These are phyloP conservation scores for Drosophila neotestacea DNA, from an alignment of 2,888 invertebrate species.

Conservation along the genomic window DNA sequence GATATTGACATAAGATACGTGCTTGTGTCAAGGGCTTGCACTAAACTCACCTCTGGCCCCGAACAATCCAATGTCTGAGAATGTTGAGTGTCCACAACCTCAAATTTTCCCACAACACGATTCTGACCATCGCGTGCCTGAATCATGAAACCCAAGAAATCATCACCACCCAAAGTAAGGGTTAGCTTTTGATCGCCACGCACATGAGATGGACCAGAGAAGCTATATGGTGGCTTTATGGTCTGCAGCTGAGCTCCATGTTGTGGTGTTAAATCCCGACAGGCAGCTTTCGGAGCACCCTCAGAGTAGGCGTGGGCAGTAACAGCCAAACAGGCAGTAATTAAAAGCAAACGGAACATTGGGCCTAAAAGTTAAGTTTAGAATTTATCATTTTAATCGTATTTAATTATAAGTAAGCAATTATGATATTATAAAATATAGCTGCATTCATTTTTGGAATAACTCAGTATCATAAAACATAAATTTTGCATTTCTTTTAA, in stretches of 20 bases:
- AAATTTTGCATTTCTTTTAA: not conserved
- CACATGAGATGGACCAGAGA: constrained; percentile 85
- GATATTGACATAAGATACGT: not conserved
- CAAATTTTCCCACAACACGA: constrained; percentile 88
- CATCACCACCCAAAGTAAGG: constrained; percentile 85
- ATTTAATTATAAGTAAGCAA: not conserved
- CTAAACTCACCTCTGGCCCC: constrained; percentile 67
- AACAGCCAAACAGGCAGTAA: constrained; percentile 72
- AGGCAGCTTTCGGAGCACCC: constrained; percentile 89
- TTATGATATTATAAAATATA: too few relatives aligned
- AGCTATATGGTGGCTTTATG: constrained; percentile 87
- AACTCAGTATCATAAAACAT: not conserved
- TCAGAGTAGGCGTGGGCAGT: constrained; percentile 86
- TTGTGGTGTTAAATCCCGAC: constrained; percentile 89
- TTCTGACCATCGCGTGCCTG: constrained; percentile 88
- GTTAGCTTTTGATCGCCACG: constrained; percentile 84
- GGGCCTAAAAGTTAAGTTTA: constrained; percentile 19
- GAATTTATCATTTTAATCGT: not conserved
- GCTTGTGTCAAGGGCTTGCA: not conserved
- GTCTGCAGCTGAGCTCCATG: constrained; percentile 88
- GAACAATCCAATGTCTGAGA: constrained; percentile 84
- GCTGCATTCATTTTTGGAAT: too few relatives aligned
- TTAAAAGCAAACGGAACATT: constrained; percentile 78
- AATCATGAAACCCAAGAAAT: constrained; percentile 89
- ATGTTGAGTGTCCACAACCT: constrained; percentile 85